phyloP scores from a whole-genome alignment of 1,140 invertebrate genomes.

The Brachionus sp. region DNA sequence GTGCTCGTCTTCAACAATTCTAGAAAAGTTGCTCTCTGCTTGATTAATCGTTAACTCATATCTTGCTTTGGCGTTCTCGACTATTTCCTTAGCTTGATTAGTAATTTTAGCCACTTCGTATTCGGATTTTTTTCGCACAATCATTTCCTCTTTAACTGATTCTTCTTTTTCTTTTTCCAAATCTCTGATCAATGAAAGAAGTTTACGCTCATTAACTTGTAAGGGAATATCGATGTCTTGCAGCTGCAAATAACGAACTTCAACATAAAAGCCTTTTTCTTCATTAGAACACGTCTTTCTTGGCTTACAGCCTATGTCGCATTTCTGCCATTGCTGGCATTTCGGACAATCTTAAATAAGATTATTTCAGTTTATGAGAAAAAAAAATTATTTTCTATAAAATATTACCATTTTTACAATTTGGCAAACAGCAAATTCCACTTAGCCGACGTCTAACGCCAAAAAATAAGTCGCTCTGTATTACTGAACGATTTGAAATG shows the following conservation, averaged over 20 bases:
- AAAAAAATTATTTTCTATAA: background rate
- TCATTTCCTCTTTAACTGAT: constrained; percentile 50
- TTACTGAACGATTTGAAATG: constrained; percentile 47
- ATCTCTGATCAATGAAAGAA: constrained; percentile 50
- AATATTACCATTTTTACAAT: constrained; percentile 39
- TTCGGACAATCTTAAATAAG: background rate
- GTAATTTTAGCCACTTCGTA: constrained; percentile 49
- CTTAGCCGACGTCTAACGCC: constrained; percentile 48
- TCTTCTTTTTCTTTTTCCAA: constrained; percentile 51
- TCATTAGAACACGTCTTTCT: constrained; percentile 47
- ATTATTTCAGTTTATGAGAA: background rate
- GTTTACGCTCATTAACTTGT: constrained; percentile 50
- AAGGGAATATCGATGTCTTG: constrained; percentile 50
- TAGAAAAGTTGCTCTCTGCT: constrained; percentile 50
- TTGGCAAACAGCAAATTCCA: background rate
- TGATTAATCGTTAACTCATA: constrained; percentile 47
- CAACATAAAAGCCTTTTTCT: constrained; percentile 52
- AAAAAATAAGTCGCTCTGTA: constrained; percentile 49
- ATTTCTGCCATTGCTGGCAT: constrained; percentile 47
- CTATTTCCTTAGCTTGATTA: constrained; percentile 51
- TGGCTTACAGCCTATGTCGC: constrained; percentile 49
- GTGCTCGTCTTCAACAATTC: constrained; percentile 50
- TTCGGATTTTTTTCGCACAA: constrained; percentile 52
- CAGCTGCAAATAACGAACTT: constrained; percentile 53
- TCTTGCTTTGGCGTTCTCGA: constrained; percentile 48